These are phyloP conservation scores for Eristalinus sepulchralis DNA, from an alignment of 2,888 invertebrate genomes.

Conservation along the genomic window DNA sequence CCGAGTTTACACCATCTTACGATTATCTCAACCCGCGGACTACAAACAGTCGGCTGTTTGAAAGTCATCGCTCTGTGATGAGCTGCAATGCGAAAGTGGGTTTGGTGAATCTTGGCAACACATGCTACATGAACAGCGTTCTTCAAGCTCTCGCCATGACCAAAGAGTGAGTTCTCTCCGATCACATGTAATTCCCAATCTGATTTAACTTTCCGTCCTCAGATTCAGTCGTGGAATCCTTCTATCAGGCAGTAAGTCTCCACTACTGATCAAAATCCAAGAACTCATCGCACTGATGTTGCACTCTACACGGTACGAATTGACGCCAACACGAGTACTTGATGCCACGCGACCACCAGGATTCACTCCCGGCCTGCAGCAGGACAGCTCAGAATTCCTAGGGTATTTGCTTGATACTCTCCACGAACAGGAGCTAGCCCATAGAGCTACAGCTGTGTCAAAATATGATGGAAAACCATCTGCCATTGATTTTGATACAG, in stretches of 20 bases:
- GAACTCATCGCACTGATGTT: conserved; percentile 88
- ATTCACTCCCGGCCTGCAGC: conserved; percentile 89
- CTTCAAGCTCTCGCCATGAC: conserved; percentile 92
- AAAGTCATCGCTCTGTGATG: conserved; percentile 64
- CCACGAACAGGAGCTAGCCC: conserved; percentile 86
- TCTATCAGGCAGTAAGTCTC: conserved; percentile 82
- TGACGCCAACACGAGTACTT: conserved; percentile 88
- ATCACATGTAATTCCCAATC: neutral
- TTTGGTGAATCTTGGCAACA: conserved; percentile 91
- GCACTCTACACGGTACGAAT: conserved; percentile 85
- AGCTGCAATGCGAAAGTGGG: conserved; percentile 83
- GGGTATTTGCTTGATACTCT: conserved; percentile 84
- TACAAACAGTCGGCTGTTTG: conserved; percentile 74
- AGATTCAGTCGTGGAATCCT: conserved; percentile 87
- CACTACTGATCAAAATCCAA: conserved; percentile 86
- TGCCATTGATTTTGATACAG: conserved; percentile 36
- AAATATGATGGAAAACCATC: conserved; percentile 26
- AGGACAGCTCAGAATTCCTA: conserved; percentile 94
- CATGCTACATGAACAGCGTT: conserved; percentile 94
- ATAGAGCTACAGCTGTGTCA: conserved; percentile 32
- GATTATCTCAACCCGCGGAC: conserved; percentile 78
- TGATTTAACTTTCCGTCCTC: neutral
- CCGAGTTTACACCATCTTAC: conserved; percentile 82
- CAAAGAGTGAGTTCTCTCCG: conserved; percentile 83
- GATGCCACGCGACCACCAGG: conserved; percentile 88